Evolutionary conservation across 2,113 vertebrate genomes (phyloP).

Genomic region (Nothobranchius kuhntae): DNA sequence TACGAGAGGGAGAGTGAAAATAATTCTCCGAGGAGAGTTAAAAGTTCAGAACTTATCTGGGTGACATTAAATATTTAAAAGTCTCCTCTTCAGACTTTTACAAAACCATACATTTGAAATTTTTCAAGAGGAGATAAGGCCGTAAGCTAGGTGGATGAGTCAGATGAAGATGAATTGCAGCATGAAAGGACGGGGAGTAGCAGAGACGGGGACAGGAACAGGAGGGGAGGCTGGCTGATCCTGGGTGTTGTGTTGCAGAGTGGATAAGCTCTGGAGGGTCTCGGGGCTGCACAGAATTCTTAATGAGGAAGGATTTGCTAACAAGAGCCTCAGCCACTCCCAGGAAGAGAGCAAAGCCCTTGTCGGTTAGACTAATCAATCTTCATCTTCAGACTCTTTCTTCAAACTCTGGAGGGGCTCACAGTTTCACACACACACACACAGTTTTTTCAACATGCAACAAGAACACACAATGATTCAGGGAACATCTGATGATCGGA

Average conservation of each 20-base stretch:
- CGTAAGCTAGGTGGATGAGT: constrained; percentile 2
- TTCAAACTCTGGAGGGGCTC: background rate
- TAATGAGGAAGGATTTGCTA: constrained; percentile 63
- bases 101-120: background rate
- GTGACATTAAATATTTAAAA: constrained; percentile 9
- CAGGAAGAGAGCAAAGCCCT: constrained; percentile 43
- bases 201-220: constrained; percentile 3
- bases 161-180: constrained; percentile 24
- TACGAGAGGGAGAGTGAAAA: background rate
- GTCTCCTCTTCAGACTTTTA: background rate
- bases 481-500: constrained; percentile 2
- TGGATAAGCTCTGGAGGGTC: constrained; percentile 30
- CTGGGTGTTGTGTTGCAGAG: constrained; percentile 44
- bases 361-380: constrained; percentile 27
- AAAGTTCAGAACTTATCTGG: constrained; percentile 15
- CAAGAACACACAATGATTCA: background rate
- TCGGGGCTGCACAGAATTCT: constrained; percentile 54
- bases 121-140: background rate
- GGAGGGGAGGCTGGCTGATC: constrained; percentile 16
- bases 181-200: constrained; percentile 11
- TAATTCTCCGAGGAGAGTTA: background rate
- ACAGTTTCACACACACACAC: constrained; percentile 1
- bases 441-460: background rate
- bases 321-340: constrained; percentile 35
- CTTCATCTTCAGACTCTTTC: background rate